Evolutionary conservation across 1,140 invertebrate species (phyloP), one percentile per base, ranked within the genome.

Genomic region (Drosophila jambulina): DNA sequence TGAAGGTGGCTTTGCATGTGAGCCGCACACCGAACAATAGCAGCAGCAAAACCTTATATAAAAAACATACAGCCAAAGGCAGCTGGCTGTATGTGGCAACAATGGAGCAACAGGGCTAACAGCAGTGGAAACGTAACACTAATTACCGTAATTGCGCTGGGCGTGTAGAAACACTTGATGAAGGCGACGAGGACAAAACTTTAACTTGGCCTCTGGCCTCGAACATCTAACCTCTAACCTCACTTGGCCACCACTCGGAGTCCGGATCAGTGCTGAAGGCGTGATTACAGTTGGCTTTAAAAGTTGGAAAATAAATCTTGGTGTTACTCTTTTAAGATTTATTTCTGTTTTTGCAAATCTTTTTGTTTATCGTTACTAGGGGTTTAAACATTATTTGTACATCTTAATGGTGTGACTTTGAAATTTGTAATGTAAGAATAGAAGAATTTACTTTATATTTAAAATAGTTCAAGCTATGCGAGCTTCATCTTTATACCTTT

Each of bases 141-240:
- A 88, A 88, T 88, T 88, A 88, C 80, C 63, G 60, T 88, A 88
- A 88, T 88, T 88, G 83, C 70, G 58, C 57, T 49, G 74, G 74
- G 80, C 78, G 85, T 84, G 80, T 78, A 58, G 62, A 61, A 88
- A 84, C 83, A 87, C 83, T 87, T 84, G 68, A 87, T 84, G 83
- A 65, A 88, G 75, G 81, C 80, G 80, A 69, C 76, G 83, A 80
- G 84, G 76, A 87, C 83, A 83, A 87, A 87, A 87, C 84, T 87
- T 78, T 67, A 84, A 78, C 75, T 83, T 87, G 84, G 80, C 81
- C 79, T 77, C 60, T 87, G 72, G 75, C 77, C 82, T 68, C 61
- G 68, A 13, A 32, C 62, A 76, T 82, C 65, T 60, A 29, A 32
- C 71, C 78, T 77, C 61, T 72, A 21, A 42, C 54, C 59, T 49